Evolutionary conservation across 1,140 invertebrate species (phyloP).

Genomic region (Teleogryllus occipitalis): DNA sequence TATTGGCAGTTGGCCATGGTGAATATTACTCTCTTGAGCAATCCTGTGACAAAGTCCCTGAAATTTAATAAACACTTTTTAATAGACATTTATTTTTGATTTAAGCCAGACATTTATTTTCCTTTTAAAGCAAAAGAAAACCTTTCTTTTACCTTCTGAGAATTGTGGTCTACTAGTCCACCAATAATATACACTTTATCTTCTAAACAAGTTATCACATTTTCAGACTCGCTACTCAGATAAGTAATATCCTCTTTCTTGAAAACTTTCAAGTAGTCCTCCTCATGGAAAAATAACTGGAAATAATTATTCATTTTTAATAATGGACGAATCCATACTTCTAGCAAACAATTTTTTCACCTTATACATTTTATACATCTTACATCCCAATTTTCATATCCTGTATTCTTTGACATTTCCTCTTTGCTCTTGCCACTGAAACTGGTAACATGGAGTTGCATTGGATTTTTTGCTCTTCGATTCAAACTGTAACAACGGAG

Average conservation of each 20-base stretch:
- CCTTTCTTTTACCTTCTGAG: slow-evolving; percentile 63
- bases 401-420: slow-evolving; percentile 68
- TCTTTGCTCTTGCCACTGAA: slow-evolving; percentile 62
- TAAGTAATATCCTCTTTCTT: slow-evolving; percentile 75
- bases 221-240: slow-evolving; percentile 89
- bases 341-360: neutral
- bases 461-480: slow-evolving; percentile 66
- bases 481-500: slow-evolving; percentile 89
- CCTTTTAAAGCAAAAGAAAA: neutral
- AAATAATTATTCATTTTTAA: neutral
- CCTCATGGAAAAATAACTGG: slow-evolving; percentile 58
- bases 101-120: neutral
- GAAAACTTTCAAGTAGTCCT: slow-evolving; percentile 61
- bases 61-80: slow-evolving; percentile 22
- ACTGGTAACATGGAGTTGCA: slow-evolving; percentile 82
- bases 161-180: slow-evolving; percentile 94
- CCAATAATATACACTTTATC: slow-evolving; percentile 89
- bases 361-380: slow-evolving; percentile 28
- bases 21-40: slow-evolving; percentile 66
- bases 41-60: slow-evolving; percentile 78
- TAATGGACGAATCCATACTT: neutral
- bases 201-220: slow-evolving; percentile 69
- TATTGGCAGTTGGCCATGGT: slow-evolving; percentile 82
- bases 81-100: neutral
- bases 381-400: slow-evolving; percentile 93